Evolutionary conservation across 2,888 invertebrate species (phyloP).

Genomic region (Mantis religiosa): DNA sequence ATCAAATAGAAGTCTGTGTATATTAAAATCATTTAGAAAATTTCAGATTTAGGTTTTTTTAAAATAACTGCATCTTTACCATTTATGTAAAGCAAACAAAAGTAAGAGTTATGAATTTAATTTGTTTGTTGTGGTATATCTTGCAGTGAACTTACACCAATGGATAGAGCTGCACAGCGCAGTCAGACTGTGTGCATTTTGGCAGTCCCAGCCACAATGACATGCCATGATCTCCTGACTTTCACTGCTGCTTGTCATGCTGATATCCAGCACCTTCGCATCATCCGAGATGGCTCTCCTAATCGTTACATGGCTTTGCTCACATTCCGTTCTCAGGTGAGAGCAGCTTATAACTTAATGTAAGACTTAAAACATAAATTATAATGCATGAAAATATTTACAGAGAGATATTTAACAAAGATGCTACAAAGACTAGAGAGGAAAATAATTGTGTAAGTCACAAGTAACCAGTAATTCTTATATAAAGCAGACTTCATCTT

Average conservation of each 20-base stretch:
- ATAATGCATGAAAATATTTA: not conserved
- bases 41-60: too few relatives aligned
- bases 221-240: slow-evolving; percentile 87
- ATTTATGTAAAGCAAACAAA: too few relatives aligned
- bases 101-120: too few relatives aligned
- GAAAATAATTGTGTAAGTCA: too few relatives aligned
- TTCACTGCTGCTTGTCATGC: slow-evolving; percentile 92
- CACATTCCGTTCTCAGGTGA: slow-evolving; percentile 57
- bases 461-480: too few relatives aligned
- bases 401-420: too few relatives aligned
- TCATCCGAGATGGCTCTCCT: slow-evolving; percentile 82
- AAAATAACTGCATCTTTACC: too few relatives aligned
- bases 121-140: not conserved
- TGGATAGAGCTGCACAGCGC: slow-evolving; percentile 59
- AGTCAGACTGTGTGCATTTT: slow-evolving; percentile 85
- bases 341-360: too few relatives aligned
- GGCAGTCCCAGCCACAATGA: slow-evolving; percentile 84
- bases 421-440: too few relatives aligned
- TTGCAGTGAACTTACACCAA: slow-evolving; percentile 67
- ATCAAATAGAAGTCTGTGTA: too few relatives aligned
- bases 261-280: slow-evolving; percentile 84
- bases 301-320: slow-evolving; percentile 97
- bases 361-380: not conserved
- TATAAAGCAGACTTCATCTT: too few relatives aligned
- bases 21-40: too few relatives aligned